These are phyloP conservation scores for Gobiocypris rarus DNA, from an alignment of 2,113 vertebrate species.

Conservation along the genomic window DNA sequence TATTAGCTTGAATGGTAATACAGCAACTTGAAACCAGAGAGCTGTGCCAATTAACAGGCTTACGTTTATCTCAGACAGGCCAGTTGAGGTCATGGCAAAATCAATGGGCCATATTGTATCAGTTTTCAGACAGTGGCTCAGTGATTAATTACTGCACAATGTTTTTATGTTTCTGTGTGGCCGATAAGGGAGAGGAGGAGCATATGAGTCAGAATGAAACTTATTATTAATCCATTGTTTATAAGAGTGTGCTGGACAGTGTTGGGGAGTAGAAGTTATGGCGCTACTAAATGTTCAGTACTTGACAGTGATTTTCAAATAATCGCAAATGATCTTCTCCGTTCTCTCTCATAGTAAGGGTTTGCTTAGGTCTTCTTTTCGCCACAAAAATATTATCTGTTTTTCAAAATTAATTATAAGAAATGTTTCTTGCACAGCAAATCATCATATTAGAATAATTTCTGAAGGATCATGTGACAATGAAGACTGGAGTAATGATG, in stretches of 20 bases:
- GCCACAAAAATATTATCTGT: neutral
- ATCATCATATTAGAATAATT: neutral
- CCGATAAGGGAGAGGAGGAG: neutral
- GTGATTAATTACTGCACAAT: conserved; percentile 60
- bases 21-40: conserved; percentile 9
- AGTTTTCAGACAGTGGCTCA: conserved; percentile 62
- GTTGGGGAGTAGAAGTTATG: neutral
- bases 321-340: neutral
- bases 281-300: neutral
- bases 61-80: neutral
- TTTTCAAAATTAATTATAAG: neutral
- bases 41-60: neutral
- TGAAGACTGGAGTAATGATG: neutral
- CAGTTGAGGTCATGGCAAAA: conserved; percentile 56
- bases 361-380: neutral
- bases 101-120: conserved; percentile 65
- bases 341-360: neutral
- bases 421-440: neutral
- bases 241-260: neutral
- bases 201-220: neutral
- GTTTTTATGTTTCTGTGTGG: conserved; percentile 25
- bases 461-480: neutral
- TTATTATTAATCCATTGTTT: neutral
- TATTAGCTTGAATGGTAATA: conserved; percentile 1
- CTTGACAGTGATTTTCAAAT: neutral